Base-by-base conservation (phyloP, 2,888 invertebrate genomes). In the Acleris holmiana region DNA sequence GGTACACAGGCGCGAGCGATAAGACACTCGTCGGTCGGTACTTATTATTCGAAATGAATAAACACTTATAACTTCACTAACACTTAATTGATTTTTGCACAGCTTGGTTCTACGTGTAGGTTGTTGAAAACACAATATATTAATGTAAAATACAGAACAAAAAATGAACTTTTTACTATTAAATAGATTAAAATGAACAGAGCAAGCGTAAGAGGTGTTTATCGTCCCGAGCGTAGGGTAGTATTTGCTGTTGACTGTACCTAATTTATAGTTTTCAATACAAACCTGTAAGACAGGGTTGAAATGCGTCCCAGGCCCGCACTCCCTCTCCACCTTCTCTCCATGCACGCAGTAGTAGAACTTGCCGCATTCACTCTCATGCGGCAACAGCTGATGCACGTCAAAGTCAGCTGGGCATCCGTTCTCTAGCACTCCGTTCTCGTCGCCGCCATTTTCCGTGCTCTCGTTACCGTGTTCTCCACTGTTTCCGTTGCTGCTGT, bases 201-300 rank as follows among this genome's bases (percentile, higher is more conserved):
- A 40, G 40, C 13, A 40, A 13, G 2, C 40, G 15, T 8, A 40
- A 35, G 2, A 10, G 35, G 13, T 35, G 35, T 35, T 35, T 35
- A 4, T 35, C 35, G 35, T 35, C 35, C 40, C 40, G 40, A 40
- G 7, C 3, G 40, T 40, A 40, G 40, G 40, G 40, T 40, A 40
- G 40, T 2, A 6, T 25, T n/a, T n/a, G n/a, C n/a, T n/a, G n/a
- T n/a, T n/a, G n/a, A n/a, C n/a, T n/a, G n/a, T n/a, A n/a, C n/a
- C n/a, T n/a, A n/a, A n/a, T n/a, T n/a, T n/a, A n/a, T n/a, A n/a
- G n/a, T n/a, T n/a, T n/a, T n/a, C n/a, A n/a, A n/a, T n/a, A n/a
- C n/a, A n/a, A n/a, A 87, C 87, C 82, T 84, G 83, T 1, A 77
- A 25, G 0, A 40, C 54, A 8, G 77, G 75, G 59, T 85, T 83